Evolutionary conservation across 37 sponge, comb jelly and placozoan species (phyloP).

Genomic region (Geodia barretti): DNA sequence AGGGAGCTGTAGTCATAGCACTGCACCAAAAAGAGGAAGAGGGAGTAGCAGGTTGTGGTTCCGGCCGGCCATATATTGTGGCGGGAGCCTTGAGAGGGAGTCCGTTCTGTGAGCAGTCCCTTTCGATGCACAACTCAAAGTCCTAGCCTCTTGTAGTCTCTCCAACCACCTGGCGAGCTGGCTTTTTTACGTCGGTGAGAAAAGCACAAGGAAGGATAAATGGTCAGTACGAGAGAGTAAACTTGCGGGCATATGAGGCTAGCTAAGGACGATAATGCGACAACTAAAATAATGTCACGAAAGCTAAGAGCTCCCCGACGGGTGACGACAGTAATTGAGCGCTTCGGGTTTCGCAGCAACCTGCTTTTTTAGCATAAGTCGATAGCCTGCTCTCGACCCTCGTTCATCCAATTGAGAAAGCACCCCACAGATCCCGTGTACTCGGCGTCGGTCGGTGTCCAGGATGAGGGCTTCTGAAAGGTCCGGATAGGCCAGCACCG

Average conservation of each 20-base stretch:
- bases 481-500: slow-evolving; percentile 34
- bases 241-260: neutral
- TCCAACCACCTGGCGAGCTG: slow-evolving; percentile 32
- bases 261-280: neutral
- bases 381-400: slow-evolving; percentile 21
- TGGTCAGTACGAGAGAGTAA: slow-evolving; percentile 20
- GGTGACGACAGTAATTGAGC: slow-evolving; percentile 29
- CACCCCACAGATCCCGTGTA: slow-evolving; percentile 17
- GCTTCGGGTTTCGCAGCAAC: slow-evolving; percentile 25
- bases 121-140: neutral
- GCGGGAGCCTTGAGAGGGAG: slow-evolving; percentile 12
- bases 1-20: too few relatives aligned
- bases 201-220: slow-evolving; percentile 12
- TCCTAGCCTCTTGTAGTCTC: slow-evolving; percentile 11
- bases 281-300: slow-evolving; percentile 18
- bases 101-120: slow-evolving; percentile 17
- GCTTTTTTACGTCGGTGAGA: neutral
- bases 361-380: slow-evolving; percentile 33
- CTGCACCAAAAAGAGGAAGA: too few relatives aligned
- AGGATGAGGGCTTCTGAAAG: slow-evolving; percentile 15
- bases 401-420: slow-evolving; percentile 15
- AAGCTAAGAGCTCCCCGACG: slow-evolving; percentile 31
- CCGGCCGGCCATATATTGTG: neutral
- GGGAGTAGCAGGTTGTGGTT: too few relatives aligned
- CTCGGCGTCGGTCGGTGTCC: slow-evolving; percentile 17